Conservation (phyloP, 1,140 invertebrate genomes). For the Physella acuta region DNA sequence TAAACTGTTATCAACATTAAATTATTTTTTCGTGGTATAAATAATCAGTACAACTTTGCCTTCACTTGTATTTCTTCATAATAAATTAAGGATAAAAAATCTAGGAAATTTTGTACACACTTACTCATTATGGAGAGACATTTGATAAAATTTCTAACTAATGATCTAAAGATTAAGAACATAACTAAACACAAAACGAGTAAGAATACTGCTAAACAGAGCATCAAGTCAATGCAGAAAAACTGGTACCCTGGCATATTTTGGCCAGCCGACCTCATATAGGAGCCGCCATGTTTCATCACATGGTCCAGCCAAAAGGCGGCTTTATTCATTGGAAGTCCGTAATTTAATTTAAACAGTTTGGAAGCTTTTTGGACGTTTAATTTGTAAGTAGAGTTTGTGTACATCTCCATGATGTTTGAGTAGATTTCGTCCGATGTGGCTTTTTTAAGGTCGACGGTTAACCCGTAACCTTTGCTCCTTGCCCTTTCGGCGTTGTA, state of each 20-base stretch:
- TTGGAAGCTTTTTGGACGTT: not conserved
- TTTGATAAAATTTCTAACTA: not conserved
- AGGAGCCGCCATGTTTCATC: conserved; percentile 41
- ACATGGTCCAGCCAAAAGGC: conserved; percentile 35
- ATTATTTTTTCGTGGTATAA: too few species aligned
- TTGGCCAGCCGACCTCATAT: conserved; percentile 35
- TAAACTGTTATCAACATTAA: too few species aligned
- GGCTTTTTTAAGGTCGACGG: conserved; percentile 15
- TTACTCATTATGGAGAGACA: too few species aligned
- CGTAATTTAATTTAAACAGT: conserved; percentile 11
- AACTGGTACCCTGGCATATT: conserved; percentile 42
- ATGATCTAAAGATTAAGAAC: not conserved
- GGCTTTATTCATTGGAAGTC: not conserved
- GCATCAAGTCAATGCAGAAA: conserved; percentile 38
- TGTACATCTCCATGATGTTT: conserved; percentile 10
- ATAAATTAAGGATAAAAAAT: too few species aligned
- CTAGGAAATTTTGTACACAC: too few species aligned
- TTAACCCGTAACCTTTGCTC: conserved; percentile 25
- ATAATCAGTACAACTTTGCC: too few species aligned
- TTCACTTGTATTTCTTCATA: too few species aligned
- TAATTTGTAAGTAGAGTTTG: not conserved
- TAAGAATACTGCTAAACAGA: conserved; percentile 15
- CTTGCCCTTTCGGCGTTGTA: conserved; percentile 30
- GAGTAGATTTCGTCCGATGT: conserved; percentile 19
- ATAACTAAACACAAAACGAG: not conserved